Evolutionary conservation across 2,797 vertebrate genomes (phyloP).

Genomic region (Hoplostethus mediterraneus): DNA sequence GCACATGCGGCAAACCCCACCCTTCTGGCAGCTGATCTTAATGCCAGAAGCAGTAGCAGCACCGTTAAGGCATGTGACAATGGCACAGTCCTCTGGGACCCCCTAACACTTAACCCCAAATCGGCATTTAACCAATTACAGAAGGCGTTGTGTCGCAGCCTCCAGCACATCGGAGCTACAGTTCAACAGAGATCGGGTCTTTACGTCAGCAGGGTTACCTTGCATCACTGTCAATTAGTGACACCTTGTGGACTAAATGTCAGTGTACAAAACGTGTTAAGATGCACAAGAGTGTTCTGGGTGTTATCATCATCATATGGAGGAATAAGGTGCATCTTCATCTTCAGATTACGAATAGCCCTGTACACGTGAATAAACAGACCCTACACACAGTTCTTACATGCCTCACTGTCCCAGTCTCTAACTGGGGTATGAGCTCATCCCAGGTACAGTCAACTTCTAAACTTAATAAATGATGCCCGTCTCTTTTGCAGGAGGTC

Average conservation of each 20-base stretch:
- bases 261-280: neutral
- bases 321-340: neutral
- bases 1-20: neutral
- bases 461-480: neutral
- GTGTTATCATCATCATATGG: neutral
- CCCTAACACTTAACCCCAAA: neutral
- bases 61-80: neutral
- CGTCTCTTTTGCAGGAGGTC: constrained; percentile 85
- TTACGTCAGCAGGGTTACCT: neutral
- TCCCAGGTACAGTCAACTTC: neutral
- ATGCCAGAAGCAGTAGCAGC: neutral
- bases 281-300: neutral
- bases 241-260: constrained; percentile 70
- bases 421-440: neutral
- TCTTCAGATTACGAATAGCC: neutral
- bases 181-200: neutral
- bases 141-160: neutral
- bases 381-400: neutral
- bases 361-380: neutral
- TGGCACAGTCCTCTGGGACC: neutral
- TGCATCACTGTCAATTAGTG: constrained; percentile 66
- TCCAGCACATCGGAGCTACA: neutral
- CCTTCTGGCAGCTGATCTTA: neutral
- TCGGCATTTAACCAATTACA: neutral
- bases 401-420: neutral